Evolutionary conservation across 2,797 vertebrate species (phyloP).

Genomic region (Morus bassanus): DNA sequence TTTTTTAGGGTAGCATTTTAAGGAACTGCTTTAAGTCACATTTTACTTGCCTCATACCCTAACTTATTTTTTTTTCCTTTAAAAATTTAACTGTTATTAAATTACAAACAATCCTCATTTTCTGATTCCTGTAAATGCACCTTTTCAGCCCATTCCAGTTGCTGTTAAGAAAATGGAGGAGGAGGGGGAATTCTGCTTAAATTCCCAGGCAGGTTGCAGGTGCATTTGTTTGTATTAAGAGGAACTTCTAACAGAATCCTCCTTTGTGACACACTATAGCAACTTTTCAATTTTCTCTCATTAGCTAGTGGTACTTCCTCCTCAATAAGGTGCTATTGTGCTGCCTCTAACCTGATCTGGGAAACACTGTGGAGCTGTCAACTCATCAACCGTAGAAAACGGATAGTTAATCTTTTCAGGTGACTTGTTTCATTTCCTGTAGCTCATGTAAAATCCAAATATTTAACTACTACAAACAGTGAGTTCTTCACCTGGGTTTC

Average conservation of each 20-base stretch:
- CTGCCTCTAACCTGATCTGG: constrained; percentile 53
- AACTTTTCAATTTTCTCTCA: constrained; percentile 61
- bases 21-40: background rate
- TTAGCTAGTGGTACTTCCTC: constrained; percentile 59
- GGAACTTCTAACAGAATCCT: constrained; percentile 51
- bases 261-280: constrained; percentile 60
- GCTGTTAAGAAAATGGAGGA: background rate
- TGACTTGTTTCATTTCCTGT: constrained; percentile 66
- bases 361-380: constrained; percentile 62
- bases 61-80: background rate
- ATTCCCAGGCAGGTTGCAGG: constrained; percentile 36
- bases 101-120: background rate
- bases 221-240: constrained; percentile 61
- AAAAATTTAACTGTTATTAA: background rate
- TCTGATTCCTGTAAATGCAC: background rate
- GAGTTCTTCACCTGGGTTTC: constrained; percentile 42
- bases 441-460: constrained; percentile 61
- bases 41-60: background rate
- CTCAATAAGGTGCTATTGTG: constrained; percentile 62
- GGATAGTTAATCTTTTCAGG: constrained; percentile 66
- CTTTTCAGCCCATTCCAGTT: background rate
- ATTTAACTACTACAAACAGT: constrained; percentile 56
- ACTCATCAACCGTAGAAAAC: constrained; percentile 59
- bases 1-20: background rate
- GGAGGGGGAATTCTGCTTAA: background rate